phyloP scores from a whole-genome alignment of 2,888 invertebrate species.

The Frankliniella intonsa region DNA sequence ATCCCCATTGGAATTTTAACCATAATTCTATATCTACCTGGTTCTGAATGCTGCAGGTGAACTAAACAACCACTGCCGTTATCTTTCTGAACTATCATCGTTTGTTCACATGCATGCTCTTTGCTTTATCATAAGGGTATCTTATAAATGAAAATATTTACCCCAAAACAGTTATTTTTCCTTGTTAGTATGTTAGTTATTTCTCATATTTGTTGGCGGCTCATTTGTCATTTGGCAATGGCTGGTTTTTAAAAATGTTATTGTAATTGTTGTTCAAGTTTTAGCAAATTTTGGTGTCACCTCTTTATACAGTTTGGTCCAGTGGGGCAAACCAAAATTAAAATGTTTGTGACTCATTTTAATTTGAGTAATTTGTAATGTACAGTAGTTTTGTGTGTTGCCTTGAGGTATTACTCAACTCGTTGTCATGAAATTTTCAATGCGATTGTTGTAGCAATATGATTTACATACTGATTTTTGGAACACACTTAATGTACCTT shows the following conservation, averaged over 20 bases:
- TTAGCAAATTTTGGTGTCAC: slow-evolving; percentile 20
- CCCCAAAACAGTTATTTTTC: not conserved
- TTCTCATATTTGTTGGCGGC: slow-evolving; percentile 18
- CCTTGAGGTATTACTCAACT: not conserved
- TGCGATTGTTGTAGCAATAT: slow-evolving; percentile 9
- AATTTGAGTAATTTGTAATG: not conserved
- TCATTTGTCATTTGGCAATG: slow-evolving; percentile 22
- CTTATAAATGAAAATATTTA: not conserved
- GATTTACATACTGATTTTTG: not conserved
- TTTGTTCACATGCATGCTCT: not conserved
- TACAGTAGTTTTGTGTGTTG: slow-evolving; percentile 13
- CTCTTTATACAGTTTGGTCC: not conserved
- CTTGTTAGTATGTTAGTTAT: slow-evolving; percentile 22
- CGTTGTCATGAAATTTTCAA: slow-evolving; percentile 1
- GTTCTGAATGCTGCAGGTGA: slow-evolving; percentile 4
- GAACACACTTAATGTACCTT: slow-evolving; percentile 5
- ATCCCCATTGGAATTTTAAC: no score
- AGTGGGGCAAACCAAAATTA: slow-evolving; percentile 3
- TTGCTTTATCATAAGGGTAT: not conserved
- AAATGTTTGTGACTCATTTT: slow-evolving; percentile 15
- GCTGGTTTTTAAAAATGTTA: slow-evolving; percentile 27
- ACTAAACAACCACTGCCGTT: slow-evolving; percentile 9
- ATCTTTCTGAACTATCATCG: not conserved
- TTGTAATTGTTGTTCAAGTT: slow-evolving; percentile 25
- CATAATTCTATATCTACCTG: not conserved